Evolutionary conservation across 2,797 vertebrate species (phyloP).

Genomic region (Pseudochirops cupreus): DNA sequence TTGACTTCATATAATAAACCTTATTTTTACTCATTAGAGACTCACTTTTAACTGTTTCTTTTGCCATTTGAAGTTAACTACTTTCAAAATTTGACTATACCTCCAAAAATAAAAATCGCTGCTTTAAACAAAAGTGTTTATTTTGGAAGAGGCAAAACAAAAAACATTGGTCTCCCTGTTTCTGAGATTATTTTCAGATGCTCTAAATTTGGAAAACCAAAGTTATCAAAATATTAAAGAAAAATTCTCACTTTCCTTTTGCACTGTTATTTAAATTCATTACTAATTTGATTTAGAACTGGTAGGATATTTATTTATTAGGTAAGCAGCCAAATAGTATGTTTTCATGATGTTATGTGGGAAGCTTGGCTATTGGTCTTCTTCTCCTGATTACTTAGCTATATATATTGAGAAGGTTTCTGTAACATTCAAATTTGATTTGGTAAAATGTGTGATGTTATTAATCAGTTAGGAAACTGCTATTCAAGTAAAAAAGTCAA

Average conservation of each 20-base stretch:
- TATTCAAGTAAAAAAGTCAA: constrained; percentile 13
- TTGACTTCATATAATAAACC: not conserved
- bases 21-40: not conserved
- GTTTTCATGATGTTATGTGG: not conserved
- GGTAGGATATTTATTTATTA: not conserved
- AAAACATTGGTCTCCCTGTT: not conserved
- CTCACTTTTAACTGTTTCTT: not conserved
- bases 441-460: constrained; percentile 9
- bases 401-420: not conserved
- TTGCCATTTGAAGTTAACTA: not conserved
- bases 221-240: not conserved
- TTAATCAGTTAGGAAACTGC: constrained; percentile 28
- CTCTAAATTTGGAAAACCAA: not conserved
- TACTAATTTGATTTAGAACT: not conserved
- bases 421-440: not conserved
- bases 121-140: not conserved
- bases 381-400: not conserved
- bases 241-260: not conserved
- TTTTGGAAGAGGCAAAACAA: not conserved
- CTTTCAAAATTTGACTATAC: not conserved
- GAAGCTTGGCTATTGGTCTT: not conserved
- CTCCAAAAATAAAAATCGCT: not conserved
- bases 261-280: not conserved
- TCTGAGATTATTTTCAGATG: not conserved
- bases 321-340: not conserved